phyloP scores from a whole-genome alignment of 2,888 invertebrate genomes.

The Frankliniella intonsa region DNA sequence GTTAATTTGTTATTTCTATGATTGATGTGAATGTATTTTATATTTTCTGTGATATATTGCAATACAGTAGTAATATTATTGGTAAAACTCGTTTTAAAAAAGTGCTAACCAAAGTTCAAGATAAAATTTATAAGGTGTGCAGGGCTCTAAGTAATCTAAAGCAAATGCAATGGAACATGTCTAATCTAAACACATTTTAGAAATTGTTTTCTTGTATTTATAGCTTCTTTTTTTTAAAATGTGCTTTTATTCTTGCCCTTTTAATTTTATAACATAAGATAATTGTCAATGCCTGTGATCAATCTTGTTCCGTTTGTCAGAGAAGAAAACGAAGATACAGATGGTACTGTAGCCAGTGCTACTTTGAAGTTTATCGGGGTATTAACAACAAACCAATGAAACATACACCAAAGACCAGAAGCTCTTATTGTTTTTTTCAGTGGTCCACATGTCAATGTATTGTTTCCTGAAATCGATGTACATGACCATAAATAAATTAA shows the following conservation, averaged over 20 bases:
- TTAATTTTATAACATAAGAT: neutral
- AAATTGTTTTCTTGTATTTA: neutral
- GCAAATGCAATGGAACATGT: neutral
- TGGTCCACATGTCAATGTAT: no score
- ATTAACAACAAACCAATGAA: no score
- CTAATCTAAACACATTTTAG: neutral
- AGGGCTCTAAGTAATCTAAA: neutral
- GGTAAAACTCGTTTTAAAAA: conserved; percentile 55
- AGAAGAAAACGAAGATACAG: neutral
- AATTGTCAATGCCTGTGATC: neutral
- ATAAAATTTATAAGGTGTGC: neutral
- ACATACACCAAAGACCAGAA: no score
- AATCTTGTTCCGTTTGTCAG: neutral
- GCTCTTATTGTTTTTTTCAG: no score
- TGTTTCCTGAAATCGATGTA: no score
- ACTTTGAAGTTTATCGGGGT: no score
- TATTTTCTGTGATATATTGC: neutral
- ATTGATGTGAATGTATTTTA: conserved; percentile 25
- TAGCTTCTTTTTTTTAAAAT: neutral
- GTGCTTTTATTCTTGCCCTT: neutral
- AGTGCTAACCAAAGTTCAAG: neutral
- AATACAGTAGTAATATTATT: conserved; percentile 51
- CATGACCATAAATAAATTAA: no score
- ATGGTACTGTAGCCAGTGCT: no score
- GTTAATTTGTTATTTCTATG: neutral